Evolutionary conservation across 2,888 invertebrate species (phyloP), one percentile per base, ranked within the genome.

Genomic region (Megastigmus dorsalis): DNA sequence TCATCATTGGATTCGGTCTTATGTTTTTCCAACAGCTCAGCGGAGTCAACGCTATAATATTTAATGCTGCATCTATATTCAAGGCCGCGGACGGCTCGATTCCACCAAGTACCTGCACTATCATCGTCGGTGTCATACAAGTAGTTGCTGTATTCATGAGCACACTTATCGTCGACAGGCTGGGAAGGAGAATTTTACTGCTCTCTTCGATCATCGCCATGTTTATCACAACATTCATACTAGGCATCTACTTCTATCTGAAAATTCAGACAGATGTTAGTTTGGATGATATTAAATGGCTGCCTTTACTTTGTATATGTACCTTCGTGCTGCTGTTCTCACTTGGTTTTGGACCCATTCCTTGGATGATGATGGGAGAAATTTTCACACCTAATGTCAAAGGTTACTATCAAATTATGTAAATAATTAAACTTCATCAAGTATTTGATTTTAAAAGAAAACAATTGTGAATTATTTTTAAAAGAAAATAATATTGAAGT

Each of bases 1-100:
- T 95, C 2, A 72, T 92, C 13, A 94, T 95, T 73, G 93, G 93
- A 78, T 92, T 94, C 83, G 92, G 93, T 2, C 90, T 97, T 6
- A 97, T 97, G 96, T 89, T 96, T 81, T 95, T 97, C 89, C 97
- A 97, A 85, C 97, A 97, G 86, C 89, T 96, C 69, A 93, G 94
- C 75, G 95, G 95, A 43, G 92, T 95, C 62, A 96, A 96, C 82
- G 94, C 95, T 0, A 93, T 96, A 5, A 93, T 96, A 78, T 95
- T 96, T 87, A 95, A 95, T 82, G 91, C 93, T 0, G 91, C 91
- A 0, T 86, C 90, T 1, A 97, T 97, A 75, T 97, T 97, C 86
- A 82, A 88, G 62, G 90, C 90, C 38, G 92, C 95, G 10, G 92
- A 92, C 3, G 90, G 91, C 1, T 77, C 88, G 0, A 89, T 95